Evolutionary conservation across 1,140 invertebrate species (phyloP).

Genomic region (Philopotamus ludificatus): DNA sequence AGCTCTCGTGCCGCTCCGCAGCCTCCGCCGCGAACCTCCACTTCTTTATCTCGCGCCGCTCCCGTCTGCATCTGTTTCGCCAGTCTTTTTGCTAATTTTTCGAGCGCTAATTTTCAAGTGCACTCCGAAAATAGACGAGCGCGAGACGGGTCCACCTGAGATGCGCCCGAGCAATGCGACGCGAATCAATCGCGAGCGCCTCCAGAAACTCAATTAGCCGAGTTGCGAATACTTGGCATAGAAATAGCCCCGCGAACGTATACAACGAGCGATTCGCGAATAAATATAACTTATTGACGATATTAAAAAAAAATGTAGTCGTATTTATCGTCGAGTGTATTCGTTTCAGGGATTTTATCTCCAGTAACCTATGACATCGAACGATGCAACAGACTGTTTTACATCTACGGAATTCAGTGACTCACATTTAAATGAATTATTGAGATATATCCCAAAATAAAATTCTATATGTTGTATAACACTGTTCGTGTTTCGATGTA

Average conservation of each 20-base stretch:
- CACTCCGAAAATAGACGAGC: not conserved
- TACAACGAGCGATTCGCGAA: no score
- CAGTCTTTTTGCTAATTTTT: not conserved
- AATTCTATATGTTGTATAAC: no score
- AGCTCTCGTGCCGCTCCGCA: slow-evolving; percentile 1
- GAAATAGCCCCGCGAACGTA: not conserved
- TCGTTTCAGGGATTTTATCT: no score
- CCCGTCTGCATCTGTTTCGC: not conserved
- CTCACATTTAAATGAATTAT: no score
- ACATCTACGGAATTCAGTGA: no score
- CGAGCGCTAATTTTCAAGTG: not conserved
- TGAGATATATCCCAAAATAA: no score
- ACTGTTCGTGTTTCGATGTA: no score
- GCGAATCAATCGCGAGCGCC: not conserved
- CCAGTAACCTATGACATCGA: no score
- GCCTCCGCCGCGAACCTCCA: not conserved
- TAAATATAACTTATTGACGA: no score
- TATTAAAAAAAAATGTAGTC: no score
- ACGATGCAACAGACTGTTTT: no score
- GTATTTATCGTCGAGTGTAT: no score
- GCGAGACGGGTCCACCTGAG: not conserved
- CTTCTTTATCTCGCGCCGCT: not conserved
- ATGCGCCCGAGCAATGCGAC: not conserved
- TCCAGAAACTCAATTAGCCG: slow-evolving; percentile 2
- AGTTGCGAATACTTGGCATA: not conserved